Percentiles rank a stretch among this genome's conserved stretches.
These are phyloP conservation scores for Scalopus aquaticus DNA, from an alignment of 2,113 vertebrate genomes.

Conservation along the genomic window DNA sequence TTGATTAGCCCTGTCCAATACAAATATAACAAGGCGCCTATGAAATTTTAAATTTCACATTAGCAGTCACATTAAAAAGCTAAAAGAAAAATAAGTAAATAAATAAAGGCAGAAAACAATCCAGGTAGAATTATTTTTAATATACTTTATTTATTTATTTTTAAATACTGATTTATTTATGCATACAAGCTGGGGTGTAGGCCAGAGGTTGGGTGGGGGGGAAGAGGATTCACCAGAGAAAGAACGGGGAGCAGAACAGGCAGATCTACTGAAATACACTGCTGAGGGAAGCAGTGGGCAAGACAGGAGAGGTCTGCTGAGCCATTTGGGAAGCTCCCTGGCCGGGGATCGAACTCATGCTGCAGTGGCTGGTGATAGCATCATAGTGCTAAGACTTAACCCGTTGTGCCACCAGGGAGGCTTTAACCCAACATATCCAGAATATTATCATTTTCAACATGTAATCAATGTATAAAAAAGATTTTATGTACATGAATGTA, in stretches of 20 bases:
- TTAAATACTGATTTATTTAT: too few relatives aligned
- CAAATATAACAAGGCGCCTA: not conserved
- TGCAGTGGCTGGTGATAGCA: too few relatives aligned
- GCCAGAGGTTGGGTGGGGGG: too few relatives aligned
- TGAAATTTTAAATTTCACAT: slow-evolving; percentile 10
- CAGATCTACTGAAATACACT: too few relatives aligned
- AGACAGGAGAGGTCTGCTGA: too few relatives aligned
- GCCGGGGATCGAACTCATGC: too few relatives aligned
- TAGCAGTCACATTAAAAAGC: not conserved
- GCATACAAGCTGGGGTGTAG: not conserved
- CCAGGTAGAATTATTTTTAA: not conserved
- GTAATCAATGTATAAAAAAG: not conserved
- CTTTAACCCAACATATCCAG: not conserved
- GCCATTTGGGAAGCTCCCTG: too few relatives aligned
- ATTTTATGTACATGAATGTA: not conserved
- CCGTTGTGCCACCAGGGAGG: not conserved
- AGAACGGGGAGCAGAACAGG: too few relatives aligned
- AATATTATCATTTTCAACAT: slow-evolving; percentile 2
- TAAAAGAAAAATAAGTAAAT: not conserved
- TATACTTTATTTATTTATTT: slow-evolving; percentile 37
- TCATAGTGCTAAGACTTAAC: too few relatives aligned
- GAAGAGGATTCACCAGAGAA: too few relatives aligned
- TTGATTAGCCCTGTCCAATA: not conserved
- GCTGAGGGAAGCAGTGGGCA: too few relatives aligned
- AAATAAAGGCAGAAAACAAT: too few relatives aligned